Percentiles rank a stretch among this genome's conserved stretches.
These are phyloP conservation scores for Ictalurus furcatus DNA, from an alignment of 2,113 vertebrate species.

Conservation along the genomic window DNA sequence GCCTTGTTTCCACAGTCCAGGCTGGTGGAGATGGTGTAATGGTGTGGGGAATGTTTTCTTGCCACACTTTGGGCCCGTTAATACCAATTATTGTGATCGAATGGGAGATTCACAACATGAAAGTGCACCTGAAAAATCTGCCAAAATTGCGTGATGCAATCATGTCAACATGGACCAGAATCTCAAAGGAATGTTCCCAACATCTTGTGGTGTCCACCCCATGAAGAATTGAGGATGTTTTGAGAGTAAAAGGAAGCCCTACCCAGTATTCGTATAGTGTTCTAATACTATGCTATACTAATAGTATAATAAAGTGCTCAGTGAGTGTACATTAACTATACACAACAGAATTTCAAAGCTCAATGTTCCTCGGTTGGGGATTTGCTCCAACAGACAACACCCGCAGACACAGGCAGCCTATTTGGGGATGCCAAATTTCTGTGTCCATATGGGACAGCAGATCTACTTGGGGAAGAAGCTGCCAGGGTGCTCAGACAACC, in stretches of 20 bases:
- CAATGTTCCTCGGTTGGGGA: background rate
- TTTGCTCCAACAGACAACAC: background rate
- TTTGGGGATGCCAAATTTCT: background rate
- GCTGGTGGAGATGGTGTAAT: too few species aligned
- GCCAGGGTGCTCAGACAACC: constrained; percentile 10
- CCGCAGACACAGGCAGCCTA: background rate
- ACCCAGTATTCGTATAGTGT: background rate
- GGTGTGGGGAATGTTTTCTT: too few species aligned
- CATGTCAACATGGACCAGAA: background rate
- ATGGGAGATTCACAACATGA: background rate
- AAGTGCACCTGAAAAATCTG: background rate
- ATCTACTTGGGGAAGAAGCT: background rate
- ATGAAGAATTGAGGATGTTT: background rate
- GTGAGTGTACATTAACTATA: background rate
- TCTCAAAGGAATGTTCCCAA: background rate
- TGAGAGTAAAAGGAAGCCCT: background rate
- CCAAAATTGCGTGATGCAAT: background rate
- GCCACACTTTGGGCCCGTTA: too few species aligned
- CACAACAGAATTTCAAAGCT: background rate
- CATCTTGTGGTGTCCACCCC: background rate
- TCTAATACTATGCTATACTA: background rate
- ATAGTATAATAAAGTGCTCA: background rate
- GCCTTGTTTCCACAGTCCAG: too few species aligned
- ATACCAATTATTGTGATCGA: background rate
- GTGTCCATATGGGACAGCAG: constrained; percentile 1